phyloP scores from a whole-genome alignment of 2,113 vertebrate genomes.

The Delphinapterus leucas region DNA sequence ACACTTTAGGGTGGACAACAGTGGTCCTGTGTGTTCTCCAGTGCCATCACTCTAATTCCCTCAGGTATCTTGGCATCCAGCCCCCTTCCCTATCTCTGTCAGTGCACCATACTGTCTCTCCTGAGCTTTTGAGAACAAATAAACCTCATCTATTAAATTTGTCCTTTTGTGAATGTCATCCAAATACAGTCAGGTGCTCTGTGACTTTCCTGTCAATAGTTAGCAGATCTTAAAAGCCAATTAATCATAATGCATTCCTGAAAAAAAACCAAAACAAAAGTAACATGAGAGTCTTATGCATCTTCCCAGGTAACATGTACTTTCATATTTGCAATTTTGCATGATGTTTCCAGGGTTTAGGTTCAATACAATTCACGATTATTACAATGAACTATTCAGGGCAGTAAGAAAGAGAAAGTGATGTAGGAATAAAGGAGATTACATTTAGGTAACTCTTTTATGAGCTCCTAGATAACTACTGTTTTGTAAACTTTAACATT shows the following conservation, averaged over 20 bases:
- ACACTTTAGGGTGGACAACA: neutral
- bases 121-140: neutral
- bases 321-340: neutral
- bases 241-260: neutral
- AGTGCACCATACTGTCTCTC: neutral
- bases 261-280: neutral
- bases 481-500: neutral
- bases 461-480: neutral
- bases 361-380: neutral
- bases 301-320: neutral
- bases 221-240: neutral
- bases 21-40: neutral
- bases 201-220: neutral
- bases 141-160: neutral
- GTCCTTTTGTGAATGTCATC: slow-evolving; percentile 14
- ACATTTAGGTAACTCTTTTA: neutral
- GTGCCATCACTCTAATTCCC: neutral
- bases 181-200: neutral
- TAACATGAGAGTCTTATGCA: rapidly evolving
- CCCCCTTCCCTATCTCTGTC: neutral
- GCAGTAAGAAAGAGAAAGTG: neutral
- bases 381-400: neutral
- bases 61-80: neutral
- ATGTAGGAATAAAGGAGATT: neutral
- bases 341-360: neutral